Conservation (phyloP, 2,888 invertebrate genomes). For the Phania funesta region DNA sequence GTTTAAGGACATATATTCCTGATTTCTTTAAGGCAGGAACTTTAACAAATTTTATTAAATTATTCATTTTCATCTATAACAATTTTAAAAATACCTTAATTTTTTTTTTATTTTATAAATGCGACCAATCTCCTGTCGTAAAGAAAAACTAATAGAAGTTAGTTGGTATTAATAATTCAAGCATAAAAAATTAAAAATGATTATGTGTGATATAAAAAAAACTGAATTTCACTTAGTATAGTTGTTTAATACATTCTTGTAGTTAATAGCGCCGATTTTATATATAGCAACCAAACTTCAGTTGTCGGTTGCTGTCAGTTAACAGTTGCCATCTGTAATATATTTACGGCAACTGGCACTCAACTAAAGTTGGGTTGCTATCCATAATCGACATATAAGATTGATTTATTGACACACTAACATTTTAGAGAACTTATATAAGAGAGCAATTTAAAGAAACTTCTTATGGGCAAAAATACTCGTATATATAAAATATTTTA, state of each 20-base stretch:
- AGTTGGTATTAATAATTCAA: not conserved
- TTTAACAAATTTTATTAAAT: constrained; percentile 50
- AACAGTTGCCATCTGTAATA: too few species aligned
- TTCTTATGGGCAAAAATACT: constrained; percentile 15
- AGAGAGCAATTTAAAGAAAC: constrained; percentile 31
- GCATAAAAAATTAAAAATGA: not conserved
- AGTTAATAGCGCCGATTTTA: not conserved
- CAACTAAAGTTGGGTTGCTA: too few species aligned
- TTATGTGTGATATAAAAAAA: constrained; percentile 16
- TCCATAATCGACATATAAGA: too few species aligned
- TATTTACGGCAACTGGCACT: too few species aligned
- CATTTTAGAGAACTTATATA: constrained; percentile 54
- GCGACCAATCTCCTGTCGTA: constrained; percentile 46
- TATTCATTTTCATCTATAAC: constrained; percentile 57
- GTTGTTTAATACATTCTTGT: constrained; percentile 8
- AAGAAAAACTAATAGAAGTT: constrained; percentile 18
- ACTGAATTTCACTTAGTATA: constrained; percentile 18
- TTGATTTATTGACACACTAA: constrained; percentile 23
- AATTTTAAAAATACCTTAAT: constrained; percentile 58
- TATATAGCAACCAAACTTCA: too few species aligned
- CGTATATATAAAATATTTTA: constrained; percentile 41
- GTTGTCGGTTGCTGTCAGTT: too few species aligned
- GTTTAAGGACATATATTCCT: constrained; percentile 58
- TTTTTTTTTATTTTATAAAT: constrained; percentile 46
- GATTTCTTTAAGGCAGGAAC: constrained; percentile 64